Evolutionary conservation across 2,888 invertebrate genomes (phyloP).

Genomic region (Zygothrica quintamaculata): DNA sequence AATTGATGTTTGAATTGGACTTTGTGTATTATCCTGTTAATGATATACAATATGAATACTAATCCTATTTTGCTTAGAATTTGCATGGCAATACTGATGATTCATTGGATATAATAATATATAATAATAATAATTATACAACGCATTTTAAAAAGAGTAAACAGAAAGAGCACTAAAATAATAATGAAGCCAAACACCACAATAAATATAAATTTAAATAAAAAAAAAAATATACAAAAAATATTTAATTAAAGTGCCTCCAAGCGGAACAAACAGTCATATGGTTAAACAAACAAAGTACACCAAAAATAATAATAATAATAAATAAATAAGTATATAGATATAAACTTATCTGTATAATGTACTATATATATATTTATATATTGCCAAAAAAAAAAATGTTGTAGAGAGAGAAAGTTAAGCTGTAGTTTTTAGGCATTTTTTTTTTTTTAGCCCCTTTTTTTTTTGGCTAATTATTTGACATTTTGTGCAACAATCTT

Average conservation of each 20-base stretch:
- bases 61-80: no score
- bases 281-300: constrained; percentile 5
- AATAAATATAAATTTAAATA: constrained; percentile 46
- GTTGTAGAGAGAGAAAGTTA: constrained; percentile 51
- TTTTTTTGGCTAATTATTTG: constrained; percentile 33
- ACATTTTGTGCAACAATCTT: constrained; percentile 15
- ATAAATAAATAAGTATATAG: constrained; percentile 4
- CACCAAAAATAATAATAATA: constrained; percentile 6
- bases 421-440: no score
- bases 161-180: no score
- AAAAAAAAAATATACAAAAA: constrained; percentile 46
- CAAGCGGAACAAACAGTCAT: constrained; percentile 17
- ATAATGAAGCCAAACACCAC: no score
- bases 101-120: constrained; percentile 6
- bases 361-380: neutral
- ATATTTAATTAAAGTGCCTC: constrained; percentile 49
- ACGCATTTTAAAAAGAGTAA: no score
- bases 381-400: no score
- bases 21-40: constrained; percentile 10
- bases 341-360: no score
- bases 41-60: neutral
- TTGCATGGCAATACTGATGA: no score
- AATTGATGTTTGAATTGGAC: neutral
- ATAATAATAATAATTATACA: no score
- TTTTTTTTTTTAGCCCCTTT: no score